Evolutionary conservation across 1,140 invertebrate genomes (phyloP), one percentile per base, ranked within the genome.

Genomic region (Megalopta genalis): DNA sequence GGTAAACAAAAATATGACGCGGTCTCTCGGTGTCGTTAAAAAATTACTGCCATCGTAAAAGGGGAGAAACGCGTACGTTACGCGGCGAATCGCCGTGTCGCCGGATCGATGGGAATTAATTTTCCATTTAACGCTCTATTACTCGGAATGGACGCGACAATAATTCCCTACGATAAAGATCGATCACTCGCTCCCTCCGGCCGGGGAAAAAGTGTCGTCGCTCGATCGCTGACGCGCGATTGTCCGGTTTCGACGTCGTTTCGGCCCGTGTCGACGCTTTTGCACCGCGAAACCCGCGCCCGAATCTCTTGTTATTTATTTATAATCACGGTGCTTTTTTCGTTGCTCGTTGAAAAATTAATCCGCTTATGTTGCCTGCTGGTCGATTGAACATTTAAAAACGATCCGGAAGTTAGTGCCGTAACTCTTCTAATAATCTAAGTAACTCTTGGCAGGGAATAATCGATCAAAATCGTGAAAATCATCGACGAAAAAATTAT

Each of bases 11-110:
- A 85, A 78, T 85, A 85, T 77, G 64, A 64, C 81, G 79, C 63
- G 75, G 79, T 82, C 83, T 77, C n/a, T 8, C 77, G 83, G 79
- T 74, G 84, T 81, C 82, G 88, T 88, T 89, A 85, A 85, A 85
- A 85, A 85, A 85, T 85, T 78, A 82, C 80, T 72, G 71, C 66
- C 73, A 25, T 46, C 79, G 39, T 65, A 72, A 60, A 81, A 63
- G 27, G 21, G 62, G 59, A 54, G 49, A 66, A 73, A 18, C n/a
- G 59, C 64, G 68, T 54, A 27, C 60, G 39, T 42, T 74, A 14
- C 66, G 72, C n/a, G 23, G 52, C 23, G 60, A 65, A 60, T 66
- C 71, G 59, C 67, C 69, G 21, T 25, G 76, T 59, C 60, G 54
- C 54, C 14, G 71, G 72, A 66, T 68, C 78, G 62, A 81, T 77